Base-by-base conservation (phyloP, 1,140 invertebrate genomes). In the Pseudomyrmex flavicornis region DNA sequence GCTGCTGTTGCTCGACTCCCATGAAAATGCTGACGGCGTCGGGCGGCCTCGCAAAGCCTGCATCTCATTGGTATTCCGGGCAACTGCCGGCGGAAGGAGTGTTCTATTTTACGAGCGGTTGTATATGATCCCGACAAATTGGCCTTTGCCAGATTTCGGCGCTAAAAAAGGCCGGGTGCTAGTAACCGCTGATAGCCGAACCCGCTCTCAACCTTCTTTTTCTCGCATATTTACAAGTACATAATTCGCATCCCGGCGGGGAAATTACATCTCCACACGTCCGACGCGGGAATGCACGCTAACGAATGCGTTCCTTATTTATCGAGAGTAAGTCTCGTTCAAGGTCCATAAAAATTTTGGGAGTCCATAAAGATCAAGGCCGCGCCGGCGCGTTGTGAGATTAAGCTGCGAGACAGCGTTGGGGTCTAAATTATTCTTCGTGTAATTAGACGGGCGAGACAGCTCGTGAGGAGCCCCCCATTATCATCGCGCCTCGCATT, bases 81-180 rank as follows among this genome's bases (percentile, higher is more conserved):
- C 65, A 84, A 82, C 87, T 91, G 74, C 65, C 65, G 50, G 58
- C 61, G 74, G 76, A 86, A 74, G 69, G 83, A 85, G 86, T 88
- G 90, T 85, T 91, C 91, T 91, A 91, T 91, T 92, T 92, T 91
- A 92, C 91, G 89, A 91, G 86, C 87, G 82, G 80, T 80, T 91
- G 82, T 89, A 91, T 91, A 90, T 89, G 90, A 90, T 90, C 88
- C 88, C 84, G 90, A 92, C 91, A 92, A 92, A 92, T 92, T 91
- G 90, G 84, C 75, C 89, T 79, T 86, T 63, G 83, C 62, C 50
- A 54, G 58, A 62, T 74, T 85, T 70, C 73, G 74, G 77, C 54
- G 87, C 26, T 17, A 76, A 76, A 48, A 76, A 83, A 65, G 46
- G n/a, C 20, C 48, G 46, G 58, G 17, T 17, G 52, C 10, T 20